Conservation (phyloP, 92 coral and sea anemone species). For the Epizoanthus stellaris region DNA sequence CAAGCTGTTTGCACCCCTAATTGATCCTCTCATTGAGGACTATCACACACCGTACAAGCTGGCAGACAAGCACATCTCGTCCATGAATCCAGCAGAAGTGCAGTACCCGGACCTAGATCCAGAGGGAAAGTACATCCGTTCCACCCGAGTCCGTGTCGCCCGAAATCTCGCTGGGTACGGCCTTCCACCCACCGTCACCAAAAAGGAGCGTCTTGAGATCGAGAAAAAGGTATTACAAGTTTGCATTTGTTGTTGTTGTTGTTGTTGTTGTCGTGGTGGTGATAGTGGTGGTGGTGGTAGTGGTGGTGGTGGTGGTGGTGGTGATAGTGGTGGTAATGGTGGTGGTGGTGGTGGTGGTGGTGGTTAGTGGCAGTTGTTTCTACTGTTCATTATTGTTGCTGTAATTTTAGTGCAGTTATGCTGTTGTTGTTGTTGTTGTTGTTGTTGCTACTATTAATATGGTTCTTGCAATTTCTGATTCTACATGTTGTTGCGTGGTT, state of each 20-base stretch:
- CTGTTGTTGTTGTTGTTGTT: too few species aligned
- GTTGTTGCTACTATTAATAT: too few species aligned
- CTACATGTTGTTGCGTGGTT: too few species aligned
- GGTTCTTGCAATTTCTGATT: too few species aligned
- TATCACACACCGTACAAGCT: constrained; percentile 89
- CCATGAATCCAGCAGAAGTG: constrained; percentile 87
- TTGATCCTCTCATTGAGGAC: constrained; percentile 75
- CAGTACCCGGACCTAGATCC: constrained; percentile 81
- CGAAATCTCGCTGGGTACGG: constrained; percentile 85
- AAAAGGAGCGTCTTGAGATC: constrained; percentile 77
- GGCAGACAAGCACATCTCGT: constrained; percentile 75
- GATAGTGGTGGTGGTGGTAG: constrained; percentile 6
- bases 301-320: not conserved
- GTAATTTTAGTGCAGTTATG: too few species aligned
- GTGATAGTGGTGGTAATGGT: too few species aligned
- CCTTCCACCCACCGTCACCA: constrained; percentile 78
- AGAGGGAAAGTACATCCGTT: constrained; percentile 68
- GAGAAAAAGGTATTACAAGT: constrained; percentile 70
- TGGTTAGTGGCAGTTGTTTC: too few species aligned
- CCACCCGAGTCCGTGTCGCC: constrained; percentile 94
- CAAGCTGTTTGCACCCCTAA: constrained; percentile 61
- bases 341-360: too few species aligned
- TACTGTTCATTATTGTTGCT: too few species aligned
- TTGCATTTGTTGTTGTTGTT: not conserved
- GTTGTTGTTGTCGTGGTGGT: not conserved